Evolutionary conservation across 1,140 invertebrate species (phyloP).

Genomic region (Drosophila micromelanica): DNA sequence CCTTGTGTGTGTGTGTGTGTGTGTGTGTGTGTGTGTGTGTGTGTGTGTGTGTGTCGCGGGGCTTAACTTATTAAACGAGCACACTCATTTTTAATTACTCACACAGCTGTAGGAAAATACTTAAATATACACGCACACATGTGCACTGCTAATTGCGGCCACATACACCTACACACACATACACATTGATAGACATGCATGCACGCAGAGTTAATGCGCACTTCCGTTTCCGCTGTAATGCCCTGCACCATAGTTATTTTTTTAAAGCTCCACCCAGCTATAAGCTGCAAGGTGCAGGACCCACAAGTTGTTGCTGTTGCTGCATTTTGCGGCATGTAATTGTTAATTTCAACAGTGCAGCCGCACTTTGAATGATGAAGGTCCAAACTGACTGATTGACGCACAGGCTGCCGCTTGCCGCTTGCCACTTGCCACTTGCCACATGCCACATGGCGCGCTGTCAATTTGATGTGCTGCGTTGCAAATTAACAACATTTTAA

Average conservation of each 20-base stretch:
- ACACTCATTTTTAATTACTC: slow-evolving; percentile 80
- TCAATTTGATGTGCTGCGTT: slow-evolving; percentile 72
- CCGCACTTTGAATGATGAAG: slow-evolving; percentile 55
- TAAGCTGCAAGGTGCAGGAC: slow-evolving; percentile 11
- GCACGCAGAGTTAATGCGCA: slow-evolving; percentile 77
- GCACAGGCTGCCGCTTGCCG: slow-evolving; percentile 28
- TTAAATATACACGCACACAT: slow-evolving; percentile 52
- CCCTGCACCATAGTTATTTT: slow-evolving; percentile 76
- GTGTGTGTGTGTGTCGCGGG: slow-evolving; percentile 28
- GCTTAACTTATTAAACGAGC: slow-evolving; percentile 80
- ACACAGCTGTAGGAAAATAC: slow-evolving; percentile 57
- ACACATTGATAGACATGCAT: slow-evolving; percentile 26
- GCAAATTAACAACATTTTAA: slow-evolving; percentile 76
- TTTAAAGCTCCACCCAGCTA: slow-evolving; percentile 51
- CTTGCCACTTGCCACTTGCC: slow-evolving; percentile 31
- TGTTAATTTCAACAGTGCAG: slow-evolving; percentile 70
- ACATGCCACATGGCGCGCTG: slow-evolving; percentile 43
- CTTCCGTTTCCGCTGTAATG: slow-evolving; percentile 81
- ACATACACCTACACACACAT: slow-evolving; percentile 44
- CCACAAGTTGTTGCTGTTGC: slow-evolving; percentile 10
- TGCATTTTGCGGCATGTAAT: slow-evolving; percentile 69
- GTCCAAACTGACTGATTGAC: slow-evolving; percentile 45
- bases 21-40: slow-evolving; percentile 14
- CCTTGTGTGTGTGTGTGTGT: slow-evolving; percentile 5
- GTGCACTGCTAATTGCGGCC: slow-evolving; percentile 72